Evolutionary conservation across 1,140 invertebrate species (phyloP), one percentile per base, ranked within the genome.

Genomic region (Lasioglossum albipes): DNA sequence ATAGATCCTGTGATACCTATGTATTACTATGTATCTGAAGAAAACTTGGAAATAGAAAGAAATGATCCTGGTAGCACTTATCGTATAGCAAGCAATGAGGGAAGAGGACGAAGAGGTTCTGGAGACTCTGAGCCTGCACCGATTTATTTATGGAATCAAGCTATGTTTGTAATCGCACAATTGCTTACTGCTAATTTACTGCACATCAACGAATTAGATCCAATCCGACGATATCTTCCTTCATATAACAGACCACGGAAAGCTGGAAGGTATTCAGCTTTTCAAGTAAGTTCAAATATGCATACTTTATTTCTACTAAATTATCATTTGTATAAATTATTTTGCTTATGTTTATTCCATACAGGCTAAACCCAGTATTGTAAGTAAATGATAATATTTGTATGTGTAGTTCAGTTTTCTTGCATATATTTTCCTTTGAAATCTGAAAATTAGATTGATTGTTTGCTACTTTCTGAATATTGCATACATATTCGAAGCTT

Each of bases 171-270:
- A 70, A 97, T 99, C 86, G 96, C 98, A 6, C 97, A 99, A 91
- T 93, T 99, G 45, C 93, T 99, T 36, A 97, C 97, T 36, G 96
- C 96, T 70, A 96, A 97, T 54, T 93, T 99, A 22, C 94, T 99
- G 42, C 97, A 99, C 89, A 96, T 99, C 18, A 99, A 98, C 90
- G 99, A 99, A 94, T 93, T 99, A 65, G 99, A 99, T 94, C 98
- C 98, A 2, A 98, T 99, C 78, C 94, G 98, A 77, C 95, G 99
- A 62, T 99, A 99, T 94, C 94, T 99, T 74, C 98, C 99, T 4
- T 99, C 98, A 0, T 98, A 98, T 90, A 99, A 99, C 91, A 94
- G 99, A 70, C 99, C 99, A 0, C 94, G 97, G 66, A 96, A 96
- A 90, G 98, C 96, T 64, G 98, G 97, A 71, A 94, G 98, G 79